These are phyloP conservation scores for Hippocampus comes DNA, from an alignment of 2,113 vertebrate genomes.

Conservation along the genomic window DNA sequence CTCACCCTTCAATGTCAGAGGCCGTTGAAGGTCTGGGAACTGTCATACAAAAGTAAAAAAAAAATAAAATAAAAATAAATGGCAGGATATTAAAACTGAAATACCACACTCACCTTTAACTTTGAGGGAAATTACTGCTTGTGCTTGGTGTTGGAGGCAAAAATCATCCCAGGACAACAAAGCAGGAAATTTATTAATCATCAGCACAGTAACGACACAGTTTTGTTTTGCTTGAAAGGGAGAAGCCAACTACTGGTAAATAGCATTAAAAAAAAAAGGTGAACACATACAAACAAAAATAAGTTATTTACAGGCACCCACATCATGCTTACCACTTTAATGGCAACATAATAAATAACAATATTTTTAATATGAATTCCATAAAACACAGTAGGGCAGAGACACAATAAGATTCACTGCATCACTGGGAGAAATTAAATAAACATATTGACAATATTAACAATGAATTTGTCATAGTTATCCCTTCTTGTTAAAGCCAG, in stretches of 20 bases:
- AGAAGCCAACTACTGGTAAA: slow-evolving; percentile 29
- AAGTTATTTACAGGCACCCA: slow-evolving; percentile 66
- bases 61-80: neutral
- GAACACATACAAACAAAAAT: slow-evolving; percentile 70
- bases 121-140: neutral
- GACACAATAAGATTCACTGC: neutral
- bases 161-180: neutral
- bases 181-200: slow-evolving; percentile 38
- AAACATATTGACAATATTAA: slow-evolving; percentile 34
- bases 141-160: neutral
- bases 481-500: slow-evolving; percentile 29
- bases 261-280: slow-evolving; percentile 56
- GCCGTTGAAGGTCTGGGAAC: neutral
- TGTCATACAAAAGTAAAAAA: neutral
- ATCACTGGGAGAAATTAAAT: neutral
- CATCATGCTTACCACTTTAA: slow-evolving; percentile 8
- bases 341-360: slow-evolving; percentile 35
- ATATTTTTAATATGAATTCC: slow-evolving; percentile 29
- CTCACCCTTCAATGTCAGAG: no score
- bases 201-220: slow-evolving; percentile 58
- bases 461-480: slow-evolving; percentile 13
- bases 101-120: neutral
- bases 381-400: neutral
- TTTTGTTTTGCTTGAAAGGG: slow-evolving; percentile 59
- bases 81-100: neutral